Evolutionary conservation across 2,888 invertebrate genomes (phyloP), one percentile per base, ranked within the genome.

Genomic region (Priocnemis perturbator): DNA sequence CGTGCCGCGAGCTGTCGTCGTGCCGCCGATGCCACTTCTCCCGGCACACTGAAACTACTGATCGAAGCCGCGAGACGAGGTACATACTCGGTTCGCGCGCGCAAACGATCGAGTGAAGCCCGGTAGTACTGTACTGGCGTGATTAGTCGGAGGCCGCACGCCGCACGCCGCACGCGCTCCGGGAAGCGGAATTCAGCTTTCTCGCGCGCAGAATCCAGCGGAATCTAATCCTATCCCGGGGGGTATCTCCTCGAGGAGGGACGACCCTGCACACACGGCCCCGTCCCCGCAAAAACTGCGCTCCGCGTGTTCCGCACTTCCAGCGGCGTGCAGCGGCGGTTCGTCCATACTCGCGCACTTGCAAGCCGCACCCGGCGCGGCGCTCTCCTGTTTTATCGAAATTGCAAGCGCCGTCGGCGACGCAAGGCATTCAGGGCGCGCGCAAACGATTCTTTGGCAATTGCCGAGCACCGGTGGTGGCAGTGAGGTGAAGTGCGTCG

Each of bases 301-400:
- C 81, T 76, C 79, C 79, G 79, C 79, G 81, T 80, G 83, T 75
- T 76, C 76, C 70, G 74, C 73, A n/a, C 66, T 77, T 75, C 26
- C 57, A 37, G 65, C 50, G 37, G 69, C 58, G 71, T 2, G 26
- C 26, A 73, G 79, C 75, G 74, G 71, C 76, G 78, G 73, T 67
- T 71, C 74, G 76, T 77, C 77, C 72, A 76, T 67, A 72, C 69
- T 78, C 71, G 69, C 72, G 71, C 76, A 65, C 58, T n/a, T n/a
- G n/a, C n/a, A n/a, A 66, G 79, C 81, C 82, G 82, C 83, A 74
- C 77, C 82, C 83, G 82, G 79, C 74, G 69, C 67, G 68, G 66
- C 73, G 72, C 72, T 74, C 73, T 64, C 47, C 63, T 56, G 60
- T 78, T 76, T 71, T 64, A 66, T 67, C 65, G 62, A 67, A 69